Evolutionary conservation across 2,797 vertebrate species (phyloP), one percentile per base, ranked within the genome.

Genomic region (Erpetoichthys calabaricus): DNA sequence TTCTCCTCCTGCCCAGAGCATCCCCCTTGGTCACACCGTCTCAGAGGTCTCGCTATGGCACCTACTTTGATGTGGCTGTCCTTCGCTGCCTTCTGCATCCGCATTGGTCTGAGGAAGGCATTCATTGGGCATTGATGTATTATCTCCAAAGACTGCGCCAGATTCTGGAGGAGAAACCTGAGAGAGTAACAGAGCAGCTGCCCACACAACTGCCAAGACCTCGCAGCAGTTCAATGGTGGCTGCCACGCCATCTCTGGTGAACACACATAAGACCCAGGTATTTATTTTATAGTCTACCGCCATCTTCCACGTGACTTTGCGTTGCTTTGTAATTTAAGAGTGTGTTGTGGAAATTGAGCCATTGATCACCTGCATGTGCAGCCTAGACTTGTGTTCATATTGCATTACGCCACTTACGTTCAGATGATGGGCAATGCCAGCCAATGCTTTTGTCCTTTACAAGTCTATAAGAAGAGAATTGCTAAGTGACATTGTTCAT

Each of bases 221-320:
- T 1, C 89, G 95, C 58, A 98, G 95, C 72, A 97, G 92, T 75
- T 98, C 96, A 45, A 98, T 97, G 95, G 95, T 98, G 75, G 96
- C 95, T 0, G 89, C 90, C 3, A 80, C 94, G 0, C 95, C 96
- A 3, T 98, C 93, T 0, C 73, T 99, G 62, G 96, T 98, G 72
- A 98, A 98, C 68, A 98, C 94, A 5, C 95, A 98, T 73, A 98
- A 96, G 80, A 97, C 94, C 8, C 94, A 99, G 85, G 94, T 86
- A 61, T 78, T 71, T 44, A 53, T 8, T n/a, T n/a, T n/a, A n/a
- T n/a, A n/a, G n/a, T n/a, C n/a, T n/a, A n/a, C n/a, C n/a, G n/a
- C n/a, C n/a, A n/a, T 25, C 25, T 25, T 25, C 25, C 25, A 25
- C 25, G 25, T 25, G 25, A 25, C 25, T 25, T 25, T 25, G 25